Conservation (phyloP, 2,888 invertebrate species). For the Drosophila antonietae region DNA sequence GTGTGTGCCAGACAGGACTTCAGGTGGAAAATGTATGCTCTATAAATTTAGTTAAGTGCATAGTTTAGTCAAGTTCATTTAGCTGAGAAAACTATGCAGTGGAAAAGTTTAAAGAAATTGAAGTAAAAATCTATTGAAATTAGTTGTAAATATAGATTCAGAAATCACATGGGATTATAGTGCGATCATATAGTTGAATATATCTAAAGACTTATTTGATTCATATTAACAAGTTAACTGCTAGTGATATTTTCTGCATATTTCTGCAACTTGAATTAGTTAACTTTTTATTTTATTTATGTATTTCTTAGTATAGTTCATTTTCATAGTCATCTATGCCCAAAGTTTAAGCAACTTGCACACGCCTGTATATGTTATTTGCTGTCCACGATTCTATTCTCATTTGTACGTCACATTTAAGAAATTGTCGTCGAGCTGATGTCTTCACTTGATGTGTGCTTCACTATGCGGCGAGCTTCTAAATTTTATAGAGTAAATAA, state of each 20-base stretch:
- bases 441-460: conserved; percentile 30
- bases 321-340: conserved; percentile 5
- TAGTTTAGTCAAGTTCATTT: not conserved
- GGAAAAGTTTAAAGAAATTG: not conserved
- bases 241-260: too few relatives aligned
- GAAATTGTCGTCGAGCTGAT: conserved; percentile 67
- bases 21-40: conserved; percentile 31
- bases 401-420: conserved; percentile 72
- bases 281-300: too few relatives aligned
- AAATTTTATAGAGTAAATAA: conserved; percentile 67
- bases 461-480: conserved; percentile 20
- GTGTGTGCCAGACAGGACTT: not conserved
- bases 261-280: too few relatives aligned
- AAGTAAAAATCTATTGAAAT: not conserved
- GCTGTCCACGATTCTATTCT: conserved; percentile 49
- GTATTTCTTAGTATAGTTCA: conserved; percentile 1
- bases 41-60: conserved; percentile 4
- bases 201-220: not conserved
- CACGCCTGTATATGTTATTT: conserved; percentile 45
- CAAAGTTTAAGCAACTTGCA: conserved; percentile 40
- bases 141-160: too few relatives aligned
- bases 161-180: too few relatives aligned
- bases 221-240: not conserved
- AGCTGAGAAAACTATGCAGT: not conserved
- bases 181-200: too few relatives aligned